Evolutionary conservation across 1,140 invertebrate genomes (phyloP).

Genomic region (Sycophila sp.): DNA sequence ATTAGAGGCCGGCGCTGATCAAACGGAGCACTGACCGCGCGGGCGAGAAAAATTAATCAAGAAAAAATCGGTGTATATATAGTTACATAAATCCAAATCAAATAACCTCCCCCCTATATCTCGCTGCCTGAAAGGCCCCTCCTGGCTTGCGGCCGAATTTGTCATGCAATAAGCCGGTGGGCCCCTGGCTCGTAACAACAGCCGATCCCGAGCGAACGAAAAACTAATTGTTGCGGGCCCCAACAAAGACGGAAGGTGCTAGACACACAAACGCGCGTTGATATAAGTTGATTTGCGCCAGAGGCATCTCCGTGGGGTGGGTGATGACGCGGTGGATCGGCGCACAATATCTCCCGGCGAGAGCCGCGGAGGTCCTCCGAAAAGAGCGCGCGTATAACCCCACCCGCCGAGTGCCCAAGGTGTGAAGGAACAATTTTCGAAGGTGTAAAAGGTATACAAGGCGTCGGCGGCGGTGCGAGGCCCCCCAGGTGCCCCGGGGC

Average conservation of each 20-base stretch:
- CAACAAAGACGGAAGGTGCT: constrained; percentile 1
- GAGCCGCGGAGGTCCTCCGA: background rate
- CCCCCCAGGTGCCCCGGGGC: constrained; percentile 51
- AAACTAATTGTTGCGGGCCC: background rate
- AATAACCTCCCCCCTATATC: too few relatives aligned
- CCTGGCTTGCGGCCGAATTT: background rate
- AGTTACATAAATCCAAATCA: background rate
- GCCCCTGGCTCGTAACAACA: background rate
- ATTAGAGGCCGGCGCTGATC: too few relatives aligned
- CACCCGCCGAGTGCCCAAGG: constrained; percentile 35
- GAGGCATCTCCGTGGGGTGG: constrained; percentile 3
- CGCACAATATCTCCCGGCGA: constrained; percentile 10
- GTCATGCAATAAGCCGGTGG: background rate
- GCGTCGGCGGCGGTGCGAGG: too few relatives aligned
- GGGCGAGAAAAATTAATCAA: background rate
- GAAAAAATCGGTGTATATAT: background rate
- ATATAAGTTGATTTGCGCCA: constrained; percentile 18
- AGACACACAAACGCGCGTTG: background rate
- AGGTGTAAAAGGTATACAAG: constrained; percentile 54
- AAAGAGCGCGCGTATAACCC: background rate
- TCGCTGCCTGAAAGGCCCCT: too few relatives aligned
- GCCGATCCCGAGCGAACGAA: background rate
- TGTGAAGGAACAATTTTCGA: constrained; percentile 53
- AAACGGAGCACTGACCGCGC: background rate
- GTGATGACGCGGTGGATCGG: constrained; percentile 24